phyloP scores from a whole-genome alignment of 2,888 invertebrate species.

The Mythimna pallens region DNA sequence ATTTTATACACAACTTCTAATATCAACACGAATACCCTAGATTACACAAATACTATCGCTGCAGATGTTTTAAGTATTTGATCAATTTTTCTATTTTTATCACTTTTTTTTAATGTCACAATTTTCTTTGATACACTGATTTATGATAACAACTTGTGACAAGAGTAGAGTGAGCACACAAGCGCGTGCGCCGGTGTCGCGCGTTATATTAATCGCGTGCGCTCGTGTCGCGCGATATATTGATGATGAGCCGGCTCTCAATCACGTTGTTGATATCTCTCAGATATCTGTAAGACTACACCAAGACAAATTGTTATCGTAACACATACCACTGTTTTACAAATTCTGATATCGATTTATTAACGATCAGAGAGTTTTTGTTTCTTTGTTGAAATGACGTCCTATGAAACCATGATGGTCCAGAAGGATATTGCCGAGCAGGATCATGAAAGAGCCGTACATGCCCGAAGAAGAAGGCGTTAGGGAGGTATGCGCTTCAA shows the following conservation, averaged over 20 bases:
- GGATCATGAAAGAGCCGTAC: too few species aligned
- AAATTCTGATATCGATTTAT: conserved; percentile 10
- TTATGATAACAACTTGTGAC: conserved; percentile 20
- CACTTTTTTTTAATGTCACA: conserved; percentile 8
- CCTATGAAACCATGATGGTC: too few species aligned
- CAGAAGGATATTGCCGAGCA: too few species aligned
- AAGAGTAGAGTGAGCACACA: conserved; percentile 30
- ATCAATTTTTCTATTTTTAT: conserved; percentile 8
- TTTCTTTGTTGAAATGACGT: too few species aligned
- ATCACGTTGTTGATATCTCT: conserved; percentile 60
- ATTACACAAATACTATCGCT: neutral
- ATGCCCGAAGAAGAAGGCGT: too few species aligned
- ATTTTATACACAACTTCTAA: conserved; percentile 2
- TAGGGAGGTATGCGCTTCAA: too few species aligned
- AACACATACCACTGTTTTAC: conserved; percentile 37
- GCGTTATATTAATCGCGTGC: conserved; percentile 55
- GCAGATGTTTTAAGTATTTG: conserved; percentile 1
- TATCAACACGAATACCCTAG: neutral
- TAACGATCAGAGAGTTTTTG: neutral
- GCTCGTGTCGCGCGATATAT: conserved; percentile 52
- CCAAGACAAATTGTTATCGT: conserved; percentile 50
- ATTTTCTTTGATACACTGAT: neutral
- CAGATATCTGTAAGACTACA: conserved; percentile 46
- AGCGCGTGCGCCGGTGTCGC: conserved; percentile 57
- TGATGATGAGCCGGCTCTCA: conserved; percentile 45